Evolutionary conservation across 2,888 invertebrate genomes (phyloP).

Genomic region (Agrochola litura): DNA sequence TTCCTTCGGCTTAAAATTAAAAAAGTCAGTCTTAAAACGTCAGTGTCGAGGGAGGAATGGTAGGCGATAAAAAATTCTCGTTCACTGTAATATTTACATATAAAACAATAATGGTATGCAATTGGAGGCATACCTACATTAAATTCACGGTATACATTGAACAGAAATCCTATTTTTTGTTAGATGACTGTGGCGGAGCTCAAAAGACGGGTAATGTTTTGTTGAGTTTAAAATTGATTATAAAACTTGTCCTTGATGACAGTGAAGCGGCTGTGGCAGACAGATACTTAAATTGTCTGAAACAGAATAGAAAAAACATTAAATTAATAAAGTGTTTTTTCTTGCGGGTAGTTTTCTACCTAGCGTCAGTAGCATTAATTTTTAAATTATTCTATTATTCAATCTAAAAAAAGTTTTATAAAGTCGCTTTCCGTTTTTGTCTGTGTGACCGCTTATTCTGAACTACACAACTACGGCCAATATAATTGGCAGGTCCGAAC

Average conservation of each 20-base stretch:
- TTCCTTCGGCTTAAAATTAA: slow-evolving; percentile 3
- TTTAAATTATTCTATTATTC: neutral
- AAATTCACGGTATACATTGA: neutral
- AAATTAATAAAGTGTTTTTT: neutral
- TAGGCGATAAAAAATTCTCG: slow-evolving; percentile 6
- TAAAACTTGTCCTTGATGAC: neutral
- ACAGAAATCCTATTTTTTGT: too few species aligned
- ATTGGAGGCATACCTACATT: neutral
- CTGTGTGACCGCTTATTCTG: neutral
- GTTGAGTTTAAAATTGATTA: neutral
- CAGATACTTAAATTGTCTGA: too few species aligned
- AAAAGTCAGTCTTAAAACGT: too few species aligned
- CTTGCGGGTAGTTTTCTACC: neutral
- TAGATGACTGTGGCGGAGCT: neutral
- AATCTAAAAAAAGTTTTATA: neutral
- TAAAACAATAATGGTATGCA: neutral
- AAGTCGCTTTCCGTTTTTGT: neutral
- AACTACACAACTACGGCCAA: too few species aligned
- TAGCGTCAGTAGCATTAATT: neutral
- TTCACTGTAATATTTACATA: neutral
- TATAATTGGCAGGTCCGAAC: too few species aligned
- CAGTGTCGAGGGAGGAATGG: too few species aligned
- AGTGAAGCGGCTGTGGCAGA: neutral
- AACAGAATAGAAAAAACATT: neutral
- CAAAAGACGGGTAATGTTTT: too few species aligned